Evolutionary conservation across 92 coral and sea anemone species (phyloP), one percentile per base, ranked within the genome.

Genomic region (Phenganax subtilis): DNA sequence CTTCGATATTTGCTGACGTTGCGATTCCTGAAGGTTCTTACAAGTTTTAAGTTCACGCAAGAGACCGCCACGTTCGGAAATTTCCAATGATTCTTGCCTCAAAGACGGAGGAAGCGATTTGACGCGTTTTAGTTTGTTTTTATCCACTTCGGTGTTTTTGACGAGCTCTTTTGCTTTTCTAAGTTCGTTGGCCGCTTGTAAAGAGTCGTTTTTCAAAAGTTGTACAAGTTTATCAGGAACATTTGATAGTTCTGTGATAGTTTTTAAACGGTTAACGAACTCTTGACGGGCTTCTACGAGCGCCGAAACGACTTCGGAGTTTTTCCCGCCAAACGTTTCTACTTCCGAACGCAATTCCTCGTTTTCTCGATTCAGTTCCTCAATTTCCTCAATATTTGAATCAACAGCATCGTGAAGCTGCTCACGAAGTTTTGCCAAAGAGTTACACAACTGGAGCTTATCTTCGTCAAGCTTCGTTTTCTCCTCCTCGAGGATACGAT

Each of bases 311-410:
- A 96, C 62, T 20, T 87, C 86, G 62, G 73, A 85, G 54, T 90
- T 84, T 56, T 92, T 85, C 20, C 82, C 86, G 55, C 86, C 87
- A 8, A 84, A 56, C 7, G 77, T 68, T 37, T 91, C 82, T 14
- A 88, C 75, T 85, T 83, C 86, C 7, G 27, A 64, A 68, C 89
- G 89, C 12, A 96, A 84, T 61, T 86, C 90, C 56, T 90, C 90
- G 51, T 90, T 96, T 30, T 87, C 85, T 1, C 71, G 84, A 55
- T 90, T 92, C 80, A 96, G 59, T 10, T 92, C 96, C 53, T 96
- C 99, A 68, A 96, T 92, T 87, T 96, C 99, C 51, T 96, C 99
- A 14, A 96, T 87, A 57, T 91, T 96, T 9, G 99, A 90, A 70
- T 96, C 99, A 11, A 96, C 84, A 47, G 97, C 93, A 51, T 96